phyloP scores from a whole-genome alignment of 2,113 vertebrate genomes.

The Syngnathus scovelli region DNA sequence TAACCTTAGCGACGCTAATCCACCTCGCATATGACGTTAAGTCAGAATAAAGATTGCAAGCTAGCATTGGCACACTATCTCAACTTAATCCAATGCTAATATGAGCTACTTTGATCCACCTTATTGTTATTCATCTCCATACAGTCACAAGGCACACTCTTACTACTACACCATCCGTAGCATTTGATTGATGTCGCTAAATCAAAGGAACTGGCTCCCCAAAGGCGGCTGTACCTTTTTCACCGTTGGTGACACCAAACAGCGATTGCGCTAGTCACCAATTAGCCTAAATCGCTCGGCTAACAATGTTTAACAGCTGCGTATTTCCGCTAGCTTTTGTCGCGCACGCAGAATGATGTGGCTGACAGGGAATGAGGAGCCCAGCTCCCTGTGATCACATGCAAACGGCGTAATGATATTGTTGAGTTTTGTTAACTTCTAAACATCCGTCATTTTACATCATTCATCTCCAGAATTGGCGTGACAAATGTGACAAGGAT shows the following conservation, averaged over 20 bases:
- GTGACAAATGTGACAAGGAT: constrained; percentile 64
- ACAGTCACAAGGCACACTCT: background rate
- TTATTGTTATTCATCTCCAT: background rate
- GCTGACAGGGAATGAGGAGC: constrained; percentile 21
- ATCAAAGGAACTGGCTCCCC: background rate
- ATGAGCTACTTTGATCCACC: background rate
- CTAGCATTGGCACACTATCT: background rate
- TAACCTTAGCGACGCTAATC: background rate
- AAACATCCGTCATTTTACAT: constrained; percentile 63
- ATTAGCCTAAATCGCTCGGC: background rate
- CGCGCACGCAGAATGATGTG: background rate
- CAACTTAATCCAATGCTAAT: background rate
- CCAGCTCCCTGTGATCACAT: constrained; percentile 45
- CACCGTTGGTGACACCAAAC: background rate
- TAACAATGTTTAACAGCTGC: background rate
- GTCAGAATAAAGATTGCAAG: background rate
- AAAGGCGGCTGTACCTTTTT: background rate
- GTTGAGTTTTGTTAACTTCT: constrained; percentile 61
- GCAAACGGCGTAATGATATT: constrained; percentile 43
- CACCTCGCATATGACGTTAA: too few relatives aligned
- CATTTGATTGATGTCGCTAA: constrained; percentile 1
- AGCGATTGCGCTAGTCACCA: background rate
- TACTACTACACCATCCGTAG: background rate
- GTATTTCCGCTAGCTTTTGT: background rate
- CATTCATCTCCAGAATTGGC: constrained; percentile 61